Evolutionary conservation across 1,140 invertebrate species (phyloP), one percentile per base, ranked within the genome.

Genomic region (Drosophila punjabiensis): DNA sequence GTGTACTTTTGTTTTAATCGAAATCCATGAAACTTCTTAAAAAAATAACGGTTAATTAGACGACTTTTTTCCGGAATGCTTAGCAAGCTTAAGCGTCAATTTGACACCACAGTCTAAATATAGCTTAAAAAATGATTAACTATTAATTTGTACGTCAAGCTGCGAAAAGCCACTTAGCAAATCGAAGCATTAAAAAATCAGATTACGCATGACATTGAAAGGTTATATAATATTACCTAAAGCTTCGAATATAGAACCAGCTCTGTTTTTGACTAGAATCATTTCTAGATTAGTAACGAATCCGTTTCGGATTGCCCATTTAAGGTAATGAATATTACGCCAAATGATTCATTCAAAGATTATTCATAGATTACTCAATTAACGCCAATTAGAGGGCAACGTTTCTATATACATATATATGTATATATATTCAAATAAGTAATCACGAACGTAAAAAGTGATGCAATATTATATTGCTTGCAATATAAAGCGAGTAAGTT

Each of bases 301-400:
- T 18, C 39, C 55, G 20, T 75, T 41, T 39, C 16, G 32, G 35
- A 28, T n/a, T 56, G 28, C 9, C 32, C 37, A 70, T 50, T 55
- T 59, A 55, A 64, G 53, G 55, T 59, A 63, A 68, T 61, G 53
- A 48, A 56, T 76, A 76, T 75, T 58, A 59, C 18, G 32, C 37
- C 20, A 53, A 50, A 13, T 77, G 76, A 79, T 37, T 79, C 76
- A 79, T 14, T 11, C 10, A 8, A 18, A 63, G 52, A 79, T 79
- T 71, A 65, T 61, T 71, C 75, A 78, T 56, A 71, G 52, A 79
- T 79, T 71, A 71, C 67, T 71, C 33, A 78, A 78, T 78, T 78
- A 78, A 52, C 75, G 58, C 39, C 58, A 78, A 70, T 78, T 78
- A 69, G 43, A 52, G 37, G 58, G 18, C 32, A 24, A 52, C 20